These are phyloP conservation scores for Amblyjoppa proteus DNA, from an alignment of 2,888 invertebrate species.

Conservation along the genomic window DNA sequence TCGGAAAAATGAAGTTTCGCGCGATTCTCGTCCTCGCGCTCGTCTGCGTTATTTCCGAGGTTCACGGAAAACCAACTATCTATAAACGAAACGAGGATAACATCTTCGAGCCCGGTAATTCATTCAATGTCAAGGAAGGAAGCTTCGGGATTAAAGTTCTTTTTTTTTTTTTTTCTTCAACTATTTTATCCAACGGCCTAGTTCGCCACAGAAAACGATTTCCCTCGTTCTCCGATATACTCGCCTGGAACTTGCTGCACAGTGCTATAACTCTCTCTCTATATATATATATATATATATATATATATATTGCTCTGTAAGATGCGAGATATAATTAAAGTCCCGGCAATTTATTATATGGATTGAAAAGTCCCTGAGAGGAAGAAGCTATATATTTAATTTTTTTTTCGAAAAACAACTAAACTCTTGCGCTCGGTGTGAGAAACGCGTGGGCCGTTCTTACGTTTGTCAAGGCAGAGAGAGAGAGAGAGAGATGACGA, in stretches of 20 bases:
- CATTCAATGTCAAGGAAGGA: constrained; percentile 45
- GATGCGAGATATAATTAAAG: background rate
- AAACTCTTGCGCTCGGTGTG: background rate
- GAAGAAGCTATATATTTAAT: background rate
- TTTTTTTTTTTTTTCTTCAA: constrained; percentile 28
- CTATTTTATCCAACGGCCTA: constrained; percentile 7
- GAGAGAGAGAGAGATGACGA: background rate
- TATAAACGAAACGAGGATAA: constrained; percentile 82
- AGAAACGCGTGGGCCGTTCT: constrained; percentile 14
- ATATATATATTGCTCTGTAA: background rate
- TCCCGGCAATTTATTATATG: background rate
- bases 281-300: background rate
- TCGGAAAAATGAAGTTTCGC: constrained; percentile 61
- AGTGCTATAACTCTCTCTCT: background rate
- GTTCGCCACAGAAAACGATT: constrained; percentile 10
- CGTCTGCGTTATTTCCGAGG: constrained; percentile 70
- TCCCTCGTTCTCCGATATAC: background rate
- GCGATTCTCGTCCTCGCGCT: constrained; percentile 57
- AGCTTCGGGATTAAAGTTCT: constrained; percentile 30
- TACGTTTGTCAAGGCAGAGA: constrained; percentile 5
- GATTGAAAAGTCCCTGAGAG: background rate
- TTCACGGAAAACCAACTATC: constrained; percentile 79
- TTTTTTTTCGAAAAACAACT: constrained; percentile 1
- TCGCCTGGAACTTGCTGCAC: background rate
- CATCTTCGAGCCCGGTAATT: constrained; percentile 81